Evolutionary conservation across 2,113 vertebrate species (phyloP).

Genomic region (Phainopepla nitens): DNA sequence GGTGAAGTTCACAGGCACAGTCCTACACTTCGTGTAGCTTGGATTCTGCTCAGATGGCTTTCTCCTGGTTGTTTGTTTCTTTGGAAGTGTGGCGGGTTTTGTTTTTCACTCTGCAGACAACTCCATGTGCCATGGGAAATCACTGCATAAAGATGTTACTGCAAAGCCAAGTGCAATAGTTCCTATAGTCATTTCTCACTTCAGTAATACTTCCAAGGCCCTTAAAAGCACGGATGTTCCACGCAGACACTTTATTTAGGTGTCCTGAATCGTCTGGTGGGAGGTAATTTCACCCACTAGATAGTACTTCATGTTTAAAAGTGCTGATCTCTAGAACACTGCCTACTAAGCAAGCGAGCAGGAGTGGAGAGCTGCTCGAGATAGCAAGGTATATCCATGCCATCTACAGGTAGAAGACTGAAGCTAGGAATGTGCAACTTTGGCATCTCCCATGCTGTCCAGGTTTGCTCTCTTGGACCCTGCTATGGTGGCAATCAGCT

Average conservation of each 20-base stretch:
- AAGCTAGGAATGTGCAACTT: background rate
- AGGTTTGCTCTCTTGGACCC: background rate
- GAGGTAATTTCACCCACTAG: background rate
- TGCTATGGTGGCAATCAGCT: background rate
- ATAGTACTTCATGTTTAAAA: background rate
- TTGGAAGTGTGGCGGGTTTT: background rate
- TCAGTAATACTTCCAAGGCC: background rate
- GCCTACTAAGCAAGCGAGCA: background rate
- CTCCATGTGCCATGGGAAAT: background rate
- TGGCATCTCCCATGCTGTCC: background rate
- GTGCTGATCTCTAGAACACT: background rate
- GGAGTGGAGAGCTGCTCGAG: background rate
- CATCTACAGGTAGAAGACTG: constrained; percentile 46
- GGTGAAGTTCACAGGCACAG: background rate
- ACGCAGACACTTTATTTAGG: background rate
- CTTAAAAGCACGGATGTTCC: background rate
- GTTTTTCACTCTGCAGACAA: background rate
- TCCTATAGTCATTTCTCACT: background rate
- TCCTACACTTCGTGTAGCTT: background rate
- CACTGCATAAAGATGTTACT: background rate
- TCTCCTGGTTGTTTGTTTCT: background rate
- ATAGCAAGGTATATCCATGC: constrained; percentile 31
- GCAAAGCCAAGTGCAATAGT: background rate
- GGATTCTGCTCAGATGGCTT: background rate
- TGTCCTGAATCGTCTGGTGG: background rate